A percentile compares a stretch with the other conserved stretches of the same genome.
Conservation (phyloP, 1,140 invertebrate species). For the Drosophila serrata region DNA sequence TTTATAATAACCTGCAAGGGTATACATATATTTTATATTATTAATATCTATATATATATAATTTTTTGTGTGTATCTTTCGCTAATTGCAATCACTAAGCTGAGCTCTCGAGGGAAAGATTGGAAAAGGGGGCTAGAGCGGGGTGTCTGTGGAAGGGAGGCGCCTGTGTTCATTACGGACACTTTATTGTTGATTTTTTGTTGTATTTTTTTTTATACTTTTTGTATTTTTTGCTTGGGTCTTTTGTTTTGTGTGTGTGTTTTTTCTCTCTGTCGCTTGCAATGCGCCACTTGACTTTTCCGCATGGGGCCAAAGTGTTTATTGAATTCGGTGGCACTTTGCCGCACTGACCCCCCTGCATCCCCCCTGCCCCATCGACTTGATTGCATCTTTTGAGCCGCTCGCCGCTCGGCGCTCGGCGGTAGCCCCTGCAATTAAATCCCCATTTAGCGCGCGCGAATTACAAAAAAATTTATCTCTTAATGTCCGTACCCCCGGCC, state of each 20-base stretch:
- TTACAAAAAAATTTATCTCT: constrained; percentile 70
- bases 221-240: constrained; percentile 19
- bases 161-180: constrained; percentile 68
- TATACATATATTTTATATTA: too few species aligned
- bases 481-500: constrained; percentile 40
- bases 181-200: constrained; percentile 45
- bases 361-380: neutral
- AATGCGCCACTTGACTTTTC: constrained; percentile 80
- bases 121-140: neutral
- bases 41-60: neutral
- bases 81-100: constrained; percentile 74
- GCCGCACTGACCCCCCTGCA: neutral
- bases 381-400: constrained; percentile 69
- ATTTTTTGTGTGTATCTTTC: constrained; percentile 20
- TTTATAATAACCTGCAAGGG: too few species aligned
- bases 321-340: constrained; percentile 83
- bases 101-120: constrained; percentile 18
- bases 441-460: constrained; percentile 75
- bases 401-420: constrained; percentile 29
- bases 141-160: constrained; percentile 2
- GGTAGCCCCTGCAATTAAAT: constrained; percentile 83
- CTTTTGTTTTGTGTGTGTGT: constrained; percentile 14
- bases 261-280: constrained; percentile 44
- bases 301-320: constrained; percentile 72
- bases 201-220: neutral